These are phyloP conservation scores for Geotrypetes seraphini DNA, from an alignment of 2,797 vertebrate genomes.

Conservation along the genomic window DNA sequence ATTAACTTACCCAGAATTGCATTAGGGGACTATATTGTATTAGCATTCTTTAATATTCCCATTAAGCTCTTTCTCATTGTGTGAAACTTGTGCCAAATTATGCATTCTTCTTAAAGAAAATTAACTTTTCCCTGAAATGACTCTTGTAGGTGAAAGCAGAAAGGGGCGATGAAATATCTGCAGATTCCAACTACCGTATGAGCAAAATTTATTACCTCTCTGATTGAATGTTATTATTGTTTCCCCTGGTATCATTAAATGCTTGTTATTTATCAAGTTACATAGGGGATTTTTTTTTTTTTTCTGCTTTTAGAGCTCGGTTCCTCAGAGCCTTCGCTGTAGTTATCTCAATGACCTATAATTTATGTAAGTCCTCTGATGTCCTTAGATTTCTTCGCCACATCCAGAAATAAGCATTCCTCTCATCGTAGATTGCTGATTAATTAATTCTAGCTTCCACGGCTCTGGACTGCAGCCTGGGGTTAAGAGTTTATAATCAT, in stretches of 20 bases:
- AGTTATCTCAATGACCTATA: conserved; percentile 3
- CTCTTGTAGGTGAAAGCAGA: conserved; percentile 19
- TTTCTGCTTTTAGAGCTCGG: conserved; percentile 20
- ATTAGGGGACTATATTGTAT: too few relatives aligned
- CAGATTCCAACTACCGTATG: conserved; percentile 33
- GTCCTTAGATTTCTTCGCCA: conserved; percentile 1
- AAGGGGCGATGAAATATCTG: conserved; percentile 20
- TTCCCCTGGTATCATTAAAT: conserved; percentile 14
- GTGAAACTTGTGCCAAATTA: too few relatives aligned
- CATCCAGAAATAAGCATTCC: background rate
- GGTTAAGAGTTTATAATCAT: conserved; percentile 8
- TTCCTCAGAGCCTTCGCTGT: conserved; percentile 11
- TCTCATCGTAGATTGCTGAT: conserved; percentile 11
- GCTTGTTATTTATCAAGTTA: conserved; percentile 21
- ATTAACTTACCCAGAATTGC: too few relatives aligned
- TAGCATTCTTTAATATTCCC: too few relatives aligned
- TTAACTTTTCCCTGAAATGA: conserved; percentile 5
- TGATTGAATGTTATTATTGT: conserved; percentile 21
- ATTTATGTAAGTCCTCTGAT: conserved; percentile 15
- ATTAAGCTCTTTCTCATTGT: too few relatives aligned
- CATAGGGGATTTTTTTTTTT: too few relatives aligned
- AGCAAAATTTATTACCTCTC: conserved; percentile 27
- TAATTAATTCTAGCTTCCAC: conserved; percentile 16
- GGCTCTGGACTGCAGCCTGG: conserved; percentile 9
- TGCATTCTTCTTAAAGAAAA: background rate